phyloP scores from a whole-genome alignment of 2,797 vertebrate genomes.

The Falco peregrinus region DNA sequence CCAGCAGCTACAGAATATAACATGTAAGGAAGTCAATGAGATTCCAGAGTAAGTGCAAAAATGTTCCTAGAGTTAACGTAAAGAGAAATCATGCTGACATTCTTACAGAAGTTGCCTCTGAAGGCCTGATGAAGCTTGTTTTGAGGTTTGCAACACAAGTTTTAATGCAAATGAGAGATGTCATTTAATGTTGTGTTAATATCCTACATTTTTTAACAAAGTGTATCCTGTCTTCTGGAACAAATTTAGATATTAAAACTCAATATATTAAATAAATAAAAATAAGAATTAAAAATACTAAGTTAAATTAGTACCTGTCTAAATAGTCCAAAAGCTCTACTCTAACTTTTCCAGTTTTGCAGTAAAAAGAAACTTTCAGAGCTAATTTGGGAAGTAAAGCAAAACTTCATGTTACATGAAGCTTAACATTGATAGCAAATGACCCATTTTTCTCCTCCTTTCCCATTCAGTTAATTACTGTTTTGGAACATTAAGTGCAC shows the following conservation, averaged over 20 bases:
- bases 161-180: background rate
- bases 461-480: constrained; percentile 57
- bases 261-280: background rate
- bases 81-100: background rate
- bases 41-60: background rate
- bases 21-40: background rate
- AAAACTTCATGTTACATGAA: background rate
- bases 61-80: background rate
- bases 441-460: constrained; percentile 17
- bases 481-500: constrained; percentile 56
- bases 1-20: background rate
- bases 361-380: background rate
- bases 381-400: background rate
- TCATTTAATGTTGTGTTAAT: background rate
- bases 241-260: background rate
- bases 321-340: background rate
- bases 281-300: background rate
- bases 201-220: background rate
- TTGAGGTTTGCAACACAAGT: background rate
- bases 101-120: background rate
- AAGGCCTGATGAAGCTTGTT: background rate
- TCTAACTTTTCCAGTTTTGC: background rate
- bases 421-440: background rate
- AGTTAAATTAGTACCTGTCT: background rate
- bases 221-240: background rate